A percentile compares a stretch with the other conserved stretches of the same genome.
Conservation (phyloP, 2,888 invertebrate species). For the Nomada lathburiana region DNA sequence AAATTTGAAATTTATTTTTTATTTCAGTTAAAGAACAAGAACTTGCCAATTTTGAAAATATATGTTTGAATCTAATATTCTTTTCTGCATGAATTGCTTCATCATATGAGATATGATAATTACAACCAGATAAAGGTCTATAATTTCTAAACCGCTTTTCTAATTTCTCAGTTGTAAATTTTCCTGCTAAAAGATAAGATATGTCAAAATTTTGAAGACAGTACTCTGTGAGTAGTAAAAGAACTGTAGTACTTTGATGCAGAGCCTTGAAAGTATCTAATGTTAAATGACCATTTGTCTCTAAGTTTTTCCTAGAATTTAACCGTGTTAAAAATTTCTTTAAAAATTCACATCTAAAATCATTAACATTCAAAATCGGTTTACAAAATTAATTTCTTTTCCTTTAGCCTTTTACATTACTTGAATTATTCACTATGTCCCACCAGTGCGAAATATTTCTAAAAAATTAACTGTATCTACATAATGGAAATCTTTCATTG, state of each 20-base stretch:
- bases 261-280: slow-evolving; percentile 12
- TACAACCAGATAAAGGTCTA: slow-evolving; percentile 5
- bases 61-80: slow-evolving; percentile 6
- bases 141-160: slow-evolving; percentile 16
- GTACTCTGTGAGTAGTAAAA: slow-evolving; percentile 16
- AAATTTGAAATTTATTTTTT: slow-evolving; percentile 11
- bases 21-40: slow-evolving; percentile 12
- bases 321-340: no score
- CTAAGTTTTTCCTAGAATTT: no score
- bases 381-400: no score
- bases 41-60: slow-evolving; percentile 10
- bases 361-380: no score
- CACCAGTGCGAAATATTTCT: no score
- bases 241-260: slow-evolving; percentile 17
- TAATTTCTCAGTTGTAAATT: slow-evolving; percentile 14
- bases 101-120: not conserved
- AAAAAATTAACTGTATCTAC: no score
- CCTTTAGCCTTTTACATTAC: no score
- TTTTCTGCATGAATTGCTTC: slow-evolving; percentile 6
- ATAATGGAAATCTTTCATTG: no score
- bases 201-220: slow-evolving; percentile 15
- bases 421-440: no score
- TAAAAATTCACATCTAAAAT: no score
- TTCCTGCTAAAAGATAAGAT: not conserved
- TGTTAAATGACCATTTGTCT: slow-evolving; percentile 11